These are phyloP conservation scores for Florisuga fusca DNA, from an alignment of 2,797 vertebrate genomes.

Conservation along the genomic window DNA sequence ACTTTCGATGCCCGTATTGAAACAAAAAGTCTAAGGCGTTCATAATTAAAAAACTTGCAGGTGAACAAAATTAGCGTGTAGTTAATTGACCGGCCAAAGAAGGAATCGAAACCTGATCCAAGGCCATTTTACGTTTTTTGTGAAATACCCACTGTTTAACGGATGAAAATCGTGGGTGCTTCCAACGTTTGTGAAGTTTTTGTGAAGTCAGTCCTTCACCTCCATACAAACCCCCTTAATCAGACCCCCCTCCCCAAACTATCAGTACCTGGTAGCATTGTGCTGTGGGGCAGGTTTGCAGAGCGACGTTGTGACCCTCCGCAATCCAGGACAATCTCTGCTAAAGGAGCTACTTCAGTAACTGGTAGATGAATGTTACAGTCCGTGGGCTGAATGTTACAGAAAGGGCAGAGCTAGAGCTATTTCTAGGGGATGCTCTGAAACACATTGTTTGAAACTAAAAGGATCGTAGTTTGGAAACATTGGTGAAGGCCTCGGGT, in stretches of 20 bases:
- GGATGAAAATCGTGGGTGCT: not conserved
- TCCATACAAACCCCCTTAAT: slow-evolving; percentile 28
- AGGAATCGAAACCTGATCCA: slow-evolving; percentile 20
- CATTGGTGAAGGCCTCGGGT: slow-evolving; percentile 43
- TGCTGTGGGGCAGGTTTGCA: slow-evolving; percentile 54
- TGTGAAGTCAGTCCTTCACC: slow-evolving; percentile 45
- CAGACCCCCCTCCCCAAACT: slow-evolving; percentile 15
- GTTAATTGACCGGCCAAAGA: slow-evolving; percentile 12
- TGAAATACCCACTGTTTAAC: not conserved
- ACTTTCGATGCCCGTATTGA: not conserved
- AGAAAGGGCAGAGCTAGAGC: slow-evolving; percentile 57
- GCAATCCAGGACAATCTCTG: not conserved
- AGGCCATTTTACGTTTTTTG: not conserved
- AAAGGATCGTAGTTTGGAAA: slow-evolving; percentile 34
- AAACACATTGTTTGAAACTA: slow-evolving; percentile 60
- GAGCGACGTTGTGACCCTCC: slow-evolving; percentile 25
- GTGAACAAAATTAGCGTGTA: not conserved
- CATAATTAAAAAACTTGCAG: not conserved
- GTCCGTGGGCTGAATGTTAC: slow-evolving; percentile 24
- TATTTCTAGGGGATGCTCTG: slow-evolving; percentile 65
- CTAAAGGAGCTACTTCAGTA: slow-evolving; percentile 42
- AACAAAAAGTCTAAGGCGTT: not conserved
- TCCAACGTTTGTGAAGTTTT: slow-evolving; percentile 46
- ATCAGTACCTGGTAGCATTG: not conserved
- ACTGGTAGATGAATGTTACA: slow-evolving; percentile 57